phyloP scores from a whole-genome alignment of 2,797 vertebrate genomes.

The Nannoperca obscura region DNA sequence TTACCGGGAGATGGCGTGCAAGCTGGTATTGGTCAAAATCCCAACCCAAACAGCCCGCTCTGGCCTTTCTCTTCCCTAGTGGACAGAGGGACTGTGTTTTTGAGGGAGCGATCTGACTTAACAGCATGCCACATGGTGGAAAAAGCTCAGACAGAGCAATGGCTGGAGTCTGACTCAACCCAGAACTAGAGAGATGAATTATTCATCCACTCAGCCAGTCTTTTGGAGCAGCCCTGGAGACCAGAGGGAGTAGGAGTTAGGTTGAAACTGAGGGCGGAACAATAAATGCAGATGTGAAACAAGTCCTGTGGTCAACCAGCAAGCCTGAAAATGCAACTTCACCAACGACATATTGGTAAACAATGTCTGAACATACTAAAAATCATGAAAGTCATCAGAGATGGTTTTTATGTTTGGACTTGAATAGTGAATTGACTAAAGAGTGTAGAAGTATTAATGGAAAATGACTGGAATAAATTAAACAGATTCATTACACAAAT shows the following conservation, averaged over 20 bases:
- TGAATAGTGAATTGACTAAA: slow-evolving; percentile 2
- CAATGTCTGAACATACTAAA: background rate
- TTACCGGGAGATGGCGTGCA: slow-evolving; percentile 15
- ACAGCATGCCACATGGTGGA: slow-evolving; percentile 50
- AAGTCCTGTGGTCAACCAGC: slow-evolving; percentile 27
- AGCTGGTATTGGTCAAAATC: slow-evolving; percentile 35
- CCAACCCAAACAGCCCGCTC: slow-evolving; percentile 33
- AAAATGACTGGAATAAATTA: background rate
- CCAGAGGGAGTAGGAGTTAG: slow-evolving; percentile 22
- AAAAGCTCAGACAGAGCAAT: slow-evolving; percentile 57
- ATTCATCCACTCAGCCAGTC: slow-evolving; percentile 73
- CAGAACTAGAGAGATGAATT: slow-evolving; percentile 70
- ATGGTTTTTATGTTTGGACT: background rate
- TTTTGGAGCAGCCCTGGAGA: slow-evolving; percentile 51
- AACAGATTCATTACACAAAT: background rate
- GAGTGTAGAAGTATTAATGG: background rate
- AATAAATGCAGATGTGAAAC: slow-evolving; percentile 66
- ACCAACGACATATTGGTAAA: background rate
- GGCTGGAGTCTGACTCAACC: slow-evolving; percentile 65
- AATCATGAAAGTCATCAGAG: background rate
- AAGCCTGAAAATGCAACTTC: background rate
- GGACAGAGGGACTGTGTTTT: slow-evolving; percentile 39
- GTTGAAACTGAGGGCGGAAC: slow-evolving; percentile 47
- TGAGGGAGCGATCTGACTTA: slow-evolving; percentile 38
- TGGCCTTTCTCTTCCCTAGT: slow-evolving; percentile 19